phyloP scores from a whole-genome alignment of 2,888 invertebrate genomes.

The Disparrhopalites patrizii region DNA sequence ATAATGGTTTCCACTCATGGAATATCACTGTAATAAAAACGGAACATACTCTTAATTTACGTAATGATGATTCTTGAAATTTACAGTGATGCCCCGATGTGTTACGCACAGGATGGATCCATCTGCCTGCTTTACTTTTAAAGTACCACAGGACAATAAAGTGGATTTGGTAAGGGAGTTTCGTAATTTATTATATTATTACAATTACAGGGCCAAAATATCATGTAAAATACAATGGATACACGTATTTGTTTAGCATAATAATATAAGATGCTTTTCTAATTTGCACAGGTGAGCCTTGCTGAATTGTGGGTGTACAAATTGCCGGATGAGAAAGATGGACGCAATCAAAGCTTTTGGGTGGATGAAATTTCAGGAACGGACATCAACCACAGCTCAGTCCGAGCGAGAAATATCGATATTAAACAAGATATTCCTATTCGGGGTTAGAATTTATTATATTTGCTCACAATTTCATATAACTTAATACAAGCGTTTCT shows the following conservation, averaged over 20 bases:
- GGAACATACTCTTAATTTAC: too few relatives aligned
- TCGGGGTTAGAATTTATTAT: not conserved
- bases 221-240: not conserved
- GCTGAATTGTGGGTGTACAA: slow-evolving; percentile 81
- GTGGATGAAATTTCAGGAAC: slow-evolving; percentile 66
- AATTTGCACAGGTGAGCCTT: slow-evolving; percentile 55
- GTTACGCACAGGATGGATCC: slow-evolving; percentile 22
- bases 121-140: slow-evolving; percentile 64
- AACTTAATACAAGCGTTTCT: too few relatives aligned
- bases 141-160: slow-evolving; percentile 68
- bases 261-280: not conserved
- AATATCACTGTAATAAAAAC: too few relatives aligned
- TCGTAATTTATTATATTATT: not conserved
- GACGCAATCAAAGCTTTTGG: slow-evolving; percentile 69
- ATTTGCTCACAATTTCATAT: not conserved
- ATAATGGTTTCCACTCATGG: too few relatives aligned
- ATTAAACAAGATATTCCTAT: slow-evolving; percentile 18
- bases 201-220: not conserved
- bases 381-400: slow-evolving; percentile 8
- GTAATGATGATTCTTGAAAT: too few relatives aligned
- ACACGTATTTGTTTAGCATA: not conserved
- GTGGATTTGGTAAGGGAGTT: slow-evolving; percentile 57
- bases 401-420: slow-evolving; percentile 13
- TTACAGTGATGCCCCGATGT: slow-evolving; percentile 29
- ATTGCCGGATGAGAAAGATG: slow-evolving; percentile 58